These are phyloP conservation scores for Cherax quadricarinatus DNA, from an alignment of 1,140 invertebrate genomes.

Conservation along the genomic window DNA sequence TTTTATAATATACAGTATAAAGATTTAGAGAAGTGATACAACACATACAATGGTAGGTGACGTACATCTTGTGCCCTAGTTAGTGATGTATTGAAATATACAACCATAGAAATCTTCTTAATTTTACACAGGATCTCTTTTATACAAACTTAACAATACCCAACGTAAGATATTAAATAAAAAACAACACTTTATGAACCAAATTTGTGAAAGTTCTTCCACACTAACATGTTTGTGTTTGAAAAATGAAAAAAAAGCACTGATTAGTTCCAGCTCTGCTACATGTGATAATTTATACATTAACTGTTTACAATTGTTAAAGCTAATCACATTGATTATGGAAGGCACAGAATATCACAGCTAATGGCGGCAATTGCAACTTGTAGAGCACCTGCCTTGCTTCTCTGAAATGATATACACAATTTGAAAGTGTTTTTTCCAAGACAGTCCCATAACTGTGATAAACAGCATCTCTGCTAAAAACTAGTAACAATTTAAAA, in stretches of 20 bases:
- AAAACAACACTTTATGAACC: neutral
- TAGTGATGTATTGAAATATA: conserved; percentile 53
- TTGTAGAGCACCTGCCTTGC: neutral
- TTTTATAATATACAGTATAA: neutral
- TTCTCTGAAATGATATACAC: neutral
- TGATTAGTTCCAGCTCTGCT: neutral
- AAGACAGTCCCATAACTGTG: neutral
- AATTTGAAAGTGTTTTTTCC: neutral
- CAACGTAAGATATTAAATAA: neutral
- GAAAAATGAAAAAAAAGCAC: neutral
- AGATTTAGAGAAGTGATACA: neutral
- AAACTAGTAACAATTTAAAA: neutral
- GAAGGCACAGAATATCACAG: neutral
- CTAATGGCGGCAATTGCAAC: neutral
- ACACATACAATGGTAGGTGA: conserved; percentile 28
- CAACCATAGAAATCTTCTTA: conserved; percentile 52
- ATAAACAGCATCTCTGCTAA: neutral
- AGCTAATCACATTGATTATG: neutral
- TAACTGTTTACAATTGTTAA: neutral
- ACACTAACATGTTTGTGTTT: neutral
- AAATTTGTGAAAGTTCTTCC: neutral
- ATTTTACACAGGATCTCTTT: conserved; percentile 5
- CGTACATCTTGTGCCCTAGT: conserved; percentile 34
- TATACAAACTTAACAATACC: conserved; percentile 21
- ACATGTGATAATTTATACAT: neutral